Base-by-base conservation (phyloP, 2,113 vertebrate species). In the Myiagra hebetior region DNA sequence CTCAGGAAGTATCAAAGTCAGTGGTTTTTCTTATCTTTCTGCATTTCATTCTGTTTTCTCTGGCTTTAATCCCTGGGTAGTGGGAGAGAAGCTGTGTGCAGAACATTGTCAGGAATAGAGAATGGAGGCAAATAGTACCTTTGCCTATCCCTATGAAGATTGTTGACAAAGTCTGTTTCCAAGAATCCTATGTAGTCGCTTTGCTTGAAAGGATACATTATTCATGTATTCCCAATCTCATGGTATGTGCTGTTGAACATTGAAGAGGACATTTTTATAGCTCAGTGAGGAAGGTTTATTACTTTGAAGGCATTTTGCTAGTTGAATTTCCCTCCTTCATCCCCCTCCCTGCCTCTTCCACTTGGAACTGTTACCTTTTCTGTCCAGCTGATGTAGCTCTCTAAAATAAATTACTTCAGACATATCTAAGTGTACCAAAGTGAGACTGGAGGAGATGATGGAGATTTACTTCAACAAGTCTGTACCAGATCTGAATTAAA, bases 1-100 rank as follows among this genome's bases (percentile, higher is more conserved):
- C 72, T 96, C 81, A 23, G 62, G 47, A 84, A 91, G 57, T 86
- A 97, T 95, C 91, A 97, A 97, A 97, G 77, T 69, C 47, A 26
- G 47, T 76, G 70, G 2, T 95, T 92, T 95, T 88, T 93, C 68
- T 87, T 87, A 90, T 95, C 81, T 94, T 87, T 81, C 77, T 85
- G 35, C 15, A 33, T 81, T 89, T 81, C 56, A 57, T 81, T 87
- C 49, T 85, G 49, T 50, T 93, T 92, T 89, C 67, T 87, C 37
- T 82, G 74, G 21, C 83, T 89, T 91, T 97, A 93, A 93, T 91
- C 85, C 68, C 85, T 72, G n/a, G 28, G 31, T 24, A 44, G 20
- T 3, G 14, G 6, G 60, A 11, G 13, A 50, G 64, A 87, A 88
- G 20, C 56, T 89, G 23, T 62, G 50, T 3, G 0, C 31, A 70